Conservation (phyloP, 2,113 vertebrate genomes). For the Macquaria ambigua region DNA sequence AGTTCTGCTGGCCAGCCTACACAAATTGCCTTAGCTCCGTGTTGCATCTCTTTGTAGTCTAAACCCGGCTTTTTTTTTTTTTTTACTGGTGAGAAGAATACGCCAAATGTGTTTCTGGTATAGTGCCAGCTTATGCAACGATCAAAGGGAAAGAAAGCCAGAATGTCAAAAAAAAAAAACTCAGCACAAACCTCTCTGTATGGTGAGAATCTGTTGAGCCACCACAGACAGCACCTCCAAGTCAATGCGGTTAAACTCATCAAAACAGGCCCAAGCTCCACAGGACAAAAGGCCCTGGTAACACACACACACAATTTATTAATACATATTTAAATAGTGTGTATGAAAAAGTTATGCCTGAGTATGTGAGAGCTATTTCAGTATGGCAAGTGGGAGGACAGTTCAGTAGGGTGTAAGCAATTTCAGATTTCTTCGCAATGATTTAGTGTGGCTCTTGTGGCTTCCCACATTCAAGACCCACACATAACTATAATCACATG, state of each 20-base stretch:
- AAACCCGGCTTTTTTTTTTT: constrained; percentile 23
- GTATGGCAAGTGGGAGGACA: background rate
- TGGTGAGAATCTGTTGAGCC: constrained; percentile 95
- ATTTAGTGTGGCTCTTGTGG: background rate
- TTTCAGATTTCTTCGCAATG: background rate
- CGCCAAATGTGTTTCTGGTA: constrained; percentile 21
- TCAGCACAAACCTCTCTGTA: constrained; percentile 90
- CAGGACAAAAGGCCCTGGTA: constrained; percentile 90
- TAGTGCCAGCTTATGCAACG: constrained; percentile 24
- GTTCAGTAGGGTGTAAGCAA: background rate
- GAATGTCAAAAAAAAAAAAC: background rate
- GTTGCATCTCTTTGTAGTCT: constrained; percentile 31
- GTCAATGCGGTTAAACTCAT: constrained; percentile 96
- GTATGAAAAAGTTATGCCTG: background rate
- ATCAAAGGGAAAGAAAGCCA: constrained; percentile 20
- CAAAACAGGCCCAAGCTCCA: constrained; percentile 95
- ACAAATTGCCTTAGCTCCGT: constrained; percentile 34
- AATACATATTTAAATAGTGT: background rate
- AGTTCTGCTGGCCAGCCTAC: constrained; percentile 36
- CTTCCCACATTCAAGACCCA: background rate
- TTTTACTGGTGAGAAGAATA: constrained; percentile 7
- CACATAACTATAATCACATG: constrained; percentile 2
- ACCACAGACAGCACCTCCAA: constrained; percentile 95
- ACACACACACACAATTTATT: background rate
- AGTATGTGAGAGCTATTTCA: constrained; percentile 12